These are phyloP conservation scores for Drosophila trapezifrons DNA, from an alignment of 1,140 invertebrate species.

Conservation along the genomic window DNA sequence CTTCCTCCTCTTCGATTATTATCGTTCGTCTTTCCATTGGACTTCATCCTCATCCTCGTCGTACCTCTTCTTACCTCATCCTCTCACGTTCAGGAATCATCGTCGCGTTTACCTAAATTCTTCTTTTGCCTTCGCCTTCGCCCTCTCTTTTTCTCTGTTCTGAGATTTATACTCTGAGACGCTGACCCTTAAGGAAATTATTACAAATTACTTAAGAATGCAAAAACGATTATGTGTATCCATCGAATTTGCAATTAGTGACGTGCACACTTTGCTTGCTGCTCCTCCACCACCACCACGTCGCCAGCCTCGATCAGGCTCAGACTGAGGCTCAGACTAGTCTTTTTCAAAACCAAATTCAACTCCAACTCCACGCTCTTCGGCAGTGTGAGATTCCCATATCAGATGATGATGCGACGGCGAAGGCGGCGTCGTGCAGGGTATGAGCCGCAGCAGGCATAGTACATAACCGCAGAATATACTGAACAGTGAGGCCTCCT, in stretches of 20 bases:
- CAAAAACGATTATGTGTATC: constrained; percentile 84
- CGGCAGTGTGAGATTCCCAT: constrained; percentile 68
- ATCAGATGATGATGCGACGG: constrained; percentile 50
- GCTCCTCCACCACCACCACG: constrained; percentile 43
- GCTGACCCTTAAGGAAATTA: constrained; percentile 84
- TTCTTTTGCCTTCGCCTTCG: constrained; percentile 31
- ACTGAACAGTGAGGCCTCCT: constrained; percentile 31
- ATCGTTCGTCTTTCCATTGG: constrained; percentile 49
- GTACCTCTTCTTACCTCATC: constrained; percentile 3
- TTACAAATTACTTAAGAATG: constrained; percentile 84
- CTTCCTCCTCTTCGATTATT: constrained; percentile 61
- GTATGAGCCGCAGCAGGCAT: constrained; percentile 58
- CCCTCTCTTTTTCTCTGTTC: constrained; percentile 46
- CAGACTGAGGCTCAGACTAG: constrained; percentile 22
- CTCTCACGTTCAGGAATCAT: constrained; percentile 37
- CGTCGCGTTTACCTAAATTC: constrained; percentile 63
- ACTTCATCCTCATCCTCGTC: constrained; percentile 18
- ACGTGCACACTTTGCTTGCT: constrained; percentile 72
- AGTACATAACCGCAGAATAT: constrained; percentile 52
- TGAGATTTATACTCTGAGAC: constrained; percentile 76
- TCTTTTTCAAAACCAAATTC: constrained; percentile 45
- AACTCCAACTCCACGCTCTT: constrained; percentile 20
- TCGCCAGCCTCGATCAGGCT: constrained; percentile 15
- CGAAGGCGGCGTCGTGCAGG: constrained; percentile 43
- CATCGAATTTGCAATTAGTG: constrained; percentile 84